Evolutionary conservation across 2,888 invertebrate genomes (phyloP).

Genomic region (Coleophora flavipennella): DNA sequence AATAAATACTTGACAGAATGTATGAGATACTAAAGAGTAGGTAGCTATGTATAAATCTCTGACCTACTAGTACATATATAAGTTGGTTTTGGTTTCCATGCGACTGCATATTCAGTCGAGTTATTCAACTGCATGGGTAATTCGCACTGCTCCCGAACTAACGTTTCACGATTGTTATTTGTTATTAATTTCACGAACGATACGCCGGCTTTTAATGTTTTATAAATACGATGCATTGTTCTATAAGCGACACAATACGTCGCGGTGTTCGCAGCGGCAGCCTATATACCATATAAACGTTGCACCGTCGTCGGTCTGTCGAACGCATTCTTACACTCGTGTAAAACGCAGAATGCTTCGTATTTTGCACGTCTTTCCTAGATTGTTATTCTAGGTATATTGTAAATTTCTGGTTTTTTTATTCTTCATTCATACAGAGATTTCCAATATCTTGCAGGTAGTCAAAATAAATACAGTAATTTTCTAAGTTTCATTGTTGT

Average conservation of each 20-base stretch:
- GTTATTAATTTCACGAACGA: conserved; percentile 73
- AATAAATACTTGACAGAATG: too few relatives aligned
- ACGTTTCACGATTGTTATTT: conserved; percentile 72
- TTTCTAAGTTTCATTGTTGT: too few relatives aligned
- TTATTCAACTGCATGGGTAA: conserved; percentile 59
- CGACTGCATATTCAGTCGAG: conserved; percentile 26
- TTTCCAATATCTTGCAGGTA: too few relatives aligned
- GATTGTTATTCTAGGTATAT: conserved; percentile 3
- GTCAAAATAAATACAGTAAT: too few relatives aligned
- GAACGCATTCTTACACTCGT: conserved; percentile 44
- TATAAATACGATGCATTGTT: conserved; percentile 72
- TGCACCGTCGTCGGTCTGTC: conserved; percentile 35
- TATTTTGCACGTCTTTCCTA: too few relatives aligned
- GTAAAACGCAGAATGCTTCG: conserved; percentile 20
- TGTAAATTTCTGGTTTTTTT: too few relatives aligned
- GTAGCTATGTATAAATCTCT: too few relatives aligned
- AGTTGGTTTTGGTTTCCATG: background rate
- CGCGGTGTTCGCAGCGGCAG: conserved; percentile 47
- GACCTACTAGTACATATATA: too few relatives aligned
- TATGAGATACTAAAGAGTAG: too few relatives aligned
- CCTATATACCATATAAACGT: conserved; percentile 51
- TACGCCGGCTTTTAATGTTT: conserved; percentile 71
- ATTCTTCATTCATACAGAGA: too few relatives aligned
- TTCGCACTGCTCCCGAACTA: conserved; percentile 66
- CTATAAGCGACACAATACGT: conserved; percentile 67